phyloP scores from a whole-genome alignment of 2,797 vertebrate genomes.

The Scyliorhinus canicula region DNA sequence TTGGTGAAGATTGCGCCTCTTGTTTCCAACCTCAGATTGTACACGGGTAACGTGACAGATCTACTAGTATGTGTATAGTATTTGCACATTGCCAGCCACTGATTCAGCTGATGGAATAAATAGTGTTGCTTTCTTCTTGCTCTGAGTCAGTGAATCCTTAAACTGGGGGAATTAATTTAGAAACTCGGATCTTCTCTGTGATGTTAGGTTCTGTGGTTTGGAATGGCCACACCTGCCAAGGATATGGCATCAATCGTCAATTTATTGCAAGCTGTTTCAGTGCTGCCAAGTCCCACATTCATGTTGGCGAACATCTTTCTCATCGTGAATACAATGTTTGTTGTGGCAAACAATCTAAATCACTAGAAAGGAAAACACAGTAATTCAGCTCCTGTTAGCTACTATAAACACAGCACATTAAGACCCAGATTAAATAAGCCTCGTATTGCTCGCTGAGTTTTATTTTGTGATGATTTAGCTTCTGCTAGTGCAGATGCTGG shows the following conservation, averaged over 20 bases:
- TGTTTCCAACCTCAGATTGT: no score
- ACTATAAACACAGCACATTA: constrained; percentile 24
- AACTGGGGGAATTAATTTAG: not conserved
- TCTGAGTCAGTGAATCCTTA: not conserved
- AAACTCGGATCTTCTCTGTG: not conserved
- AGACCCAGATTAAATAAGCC: constrained; percentile 25
- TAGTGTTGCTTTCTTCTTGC: not conserved
- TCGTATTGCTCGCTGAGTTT: not conserved
- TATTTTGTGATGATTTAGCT: constrained; percentile 19
- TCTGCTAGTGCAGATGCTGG: not conserved
- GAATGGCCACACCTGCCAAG: not conserved
- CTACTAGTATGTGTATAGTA: no score
- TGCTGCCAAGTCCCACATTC: not conserved
- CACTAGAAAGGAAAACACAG: constrained; percentile 2
- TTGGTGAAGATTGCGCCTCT: no score
- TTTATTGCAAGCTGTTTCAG: not conserved
- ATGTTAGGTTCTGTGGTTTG: not conserved
- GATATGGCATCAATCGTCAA: not conserved
- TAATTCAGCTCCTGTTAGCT: constrained; percentile 17
- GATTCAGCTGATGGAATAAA: not conserved
- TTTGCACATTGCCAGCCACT: no score
- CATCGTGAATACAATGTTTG: not conserved
- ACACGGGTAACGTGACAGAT: no score
- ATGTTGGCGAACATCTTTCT: not conserved
- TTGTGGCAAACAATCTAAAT: constrained; percentile 3